phyloP scores from a whole-genome alignment of 1,140 invertebrate genomes.

The Panagrolaimus sp. region DNA sequence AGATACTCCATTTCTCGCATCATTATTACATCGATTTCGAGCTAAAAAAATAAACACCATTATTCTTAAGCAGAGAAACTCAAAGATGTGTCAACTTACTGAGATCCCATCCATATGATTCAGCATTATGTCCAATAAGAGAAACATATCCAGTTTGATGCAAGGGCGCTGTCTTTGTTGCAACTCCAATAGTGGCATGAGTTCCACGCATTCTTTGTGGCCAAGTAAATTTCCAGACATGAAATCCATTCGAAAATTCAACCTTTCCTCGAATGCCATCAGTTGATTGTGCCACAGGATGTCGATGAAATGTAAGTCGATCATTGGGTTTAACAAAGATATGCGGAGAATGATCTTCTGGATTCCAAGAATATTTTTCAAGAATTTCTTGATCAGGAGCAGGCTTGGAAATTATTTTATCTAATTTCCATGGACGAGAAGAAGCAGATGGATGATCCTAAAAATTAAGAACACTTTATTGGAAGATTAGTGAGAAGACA shows the following conservation, averaged over 20 bases:
- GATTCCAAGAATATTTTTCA: constrained; percentile 72
- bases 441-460: too few relatives aligned
- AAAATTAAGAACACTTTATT: too few relatives aligned
- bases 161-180: constrained; percentile 67
- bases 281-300: constrained; percentile 96
- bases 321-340: constrained; percentile 99
- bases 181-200: constrained; percentile 93
- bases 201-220: constrained; percentile 91
- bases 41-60: background rate
- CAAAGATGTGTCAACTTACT: constrained; percentile 34
- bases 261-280: constrained; percentile 94
- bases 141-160: constrained; percentile 67
- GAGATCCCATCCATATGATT: constrained; percentile 98
- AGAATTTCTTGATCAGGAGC: constrained; percentile 12
- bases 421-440: constrained; percentile 12
- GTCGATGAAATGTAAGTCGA: constrained; percentile 89
- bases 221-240: constrained; percentile 96
- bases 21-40: background rate
- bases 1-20: background rate
- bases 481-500: too few relatives aligned
- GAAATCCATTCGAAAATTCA: constrained; percentile 88
- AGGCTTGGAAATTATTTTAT: constrained; percentile 3
- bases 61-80: background rate
- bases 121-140: constrained; percentile 74
- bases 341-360: constrained; percentile 90